A percentile compares a stretch with the other conserved stretches of the same genome.
These are phyloP conservation scores for Saxicola maurus DNA, from an alignment of 2,797 vertebrate genomes.

Conservation along the genomic window DNA sequence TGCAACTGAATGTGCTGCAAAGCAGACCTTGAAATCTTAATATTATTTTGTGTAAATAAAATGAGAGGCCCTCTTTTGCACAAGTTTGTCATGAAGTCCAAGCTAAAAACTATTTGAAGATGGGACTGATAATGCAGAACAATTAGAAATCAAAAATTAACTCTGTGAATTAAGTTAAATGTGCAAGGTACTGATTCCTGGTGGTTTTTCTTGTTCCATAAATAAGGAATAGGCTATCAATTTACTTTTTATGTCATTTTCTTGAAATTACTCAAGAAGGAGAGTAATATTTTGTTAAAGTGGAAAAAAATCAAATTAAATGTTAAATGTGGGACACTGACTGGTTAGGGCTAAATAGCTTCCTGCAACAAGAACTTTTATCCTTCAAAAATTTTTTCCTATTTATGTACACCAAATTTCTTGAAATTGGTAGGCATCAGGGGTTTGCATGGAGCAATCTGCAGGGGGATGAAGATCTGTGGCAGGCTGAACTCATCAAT, in stretches of 20 bases:
- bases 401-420: neutral
- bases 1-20: neutral
- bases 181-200: neutral
- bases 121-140: neutral
- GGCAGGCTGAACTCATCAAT: neutral
- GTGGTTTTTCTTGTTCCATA: conserved; percentile 17
- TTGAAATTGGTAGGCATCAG: neutral
- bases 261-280: conserved; percentile 30
- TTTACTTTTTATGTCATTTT: conserved; percentile 38
- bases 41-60: neutral
- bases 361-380: neutral
- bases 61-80: neutral
- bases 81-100: neutral
- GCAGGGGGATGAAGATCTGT: neutral
- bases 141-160: neutral
- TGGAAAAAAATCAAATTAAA: neutral
- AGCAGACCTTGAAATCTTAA: neutral
- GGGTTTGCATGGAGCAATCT: neutral
- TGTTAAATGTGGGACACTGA: neutral
- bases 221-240: conserved; percentile 27
- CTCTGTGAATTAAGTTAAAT: neutral
- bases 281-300: neutral
- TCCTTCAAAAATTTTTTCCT: conserved; percentile 30
- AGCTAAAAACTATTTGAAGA: conserved; percentile 11
- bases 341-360: neutral